Percentiles rank a stretch among this genome's conserved stretches.
These are phyloP conservation scores for Halocynthia roretzi DNA, from an alignment of 23 tunicate species.

Conservation along the genomic window DNA sequence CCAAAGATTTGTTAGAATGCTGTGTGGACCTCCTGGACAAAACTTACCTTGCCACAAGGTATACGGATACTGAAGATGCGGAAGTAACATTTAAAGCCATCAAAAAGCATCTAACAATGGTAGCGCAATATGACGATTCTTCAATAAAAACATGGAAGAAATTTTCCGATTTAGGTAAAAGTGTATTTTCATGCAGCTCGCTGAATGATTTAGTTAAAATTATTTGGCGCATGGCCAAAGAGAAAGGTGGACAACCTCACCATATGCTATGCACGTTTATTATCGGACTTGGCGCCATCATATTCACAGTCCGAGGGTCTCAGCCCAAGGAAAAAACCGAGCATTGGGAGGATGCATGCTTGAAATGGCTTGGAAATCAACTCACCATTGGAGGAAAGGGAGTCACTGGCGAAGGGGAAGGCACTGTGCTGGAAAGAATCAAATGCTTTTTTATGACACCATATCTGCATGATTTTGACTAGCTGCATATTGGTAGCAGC, in stretches of 20 bases:
- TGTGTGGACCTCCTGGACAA: not conserved
- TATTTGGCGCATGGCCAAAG: slow-evolving; percentile 43
- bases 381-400: slow-evolving; percentile 71
- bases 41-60: not conserved
- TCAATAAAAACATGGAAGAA: slow-evolving; percentile 8
- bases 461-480: slow-evolving; percentile 73
- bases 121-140: slow-evolving; percentile 21
- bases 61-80: slow-evolving; percentile 17
- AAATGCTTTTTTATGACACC: slow-evolving; percentile 50
- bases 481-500: not conserved
- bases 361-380: slow-evolving; percentile 47
- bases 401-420: slow-evolving; percentile 48
- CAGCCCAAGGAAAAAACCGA: not conserved
- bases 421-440: slow-evolving; percentile 33
- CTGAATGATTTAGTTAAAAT: slow-evolving; percentile 43
- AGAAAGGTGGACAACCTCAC: slow-evolving; percentile 39
- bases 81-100: slow-evolving; percentile 20
- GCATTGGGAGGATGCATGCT: slow-evolving; percentile 11
- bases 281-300: slow-evolving; percentile 22
- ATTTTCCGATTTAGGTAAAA: slow-evolving; percentile 10
- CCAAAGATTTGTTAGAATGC: too few species aligned
- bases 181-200: slow-evolving; percentile 1
- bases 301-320: not conserved
- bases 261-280: slow-evolving; percentile 39
- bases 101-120: slow-evolving; percentile 6